These are phyloP conservation scores for Drosophila birchii DNA, from an alignment of 2,888 invertebrate genomes.

Conservation along the genomic window DNA sequence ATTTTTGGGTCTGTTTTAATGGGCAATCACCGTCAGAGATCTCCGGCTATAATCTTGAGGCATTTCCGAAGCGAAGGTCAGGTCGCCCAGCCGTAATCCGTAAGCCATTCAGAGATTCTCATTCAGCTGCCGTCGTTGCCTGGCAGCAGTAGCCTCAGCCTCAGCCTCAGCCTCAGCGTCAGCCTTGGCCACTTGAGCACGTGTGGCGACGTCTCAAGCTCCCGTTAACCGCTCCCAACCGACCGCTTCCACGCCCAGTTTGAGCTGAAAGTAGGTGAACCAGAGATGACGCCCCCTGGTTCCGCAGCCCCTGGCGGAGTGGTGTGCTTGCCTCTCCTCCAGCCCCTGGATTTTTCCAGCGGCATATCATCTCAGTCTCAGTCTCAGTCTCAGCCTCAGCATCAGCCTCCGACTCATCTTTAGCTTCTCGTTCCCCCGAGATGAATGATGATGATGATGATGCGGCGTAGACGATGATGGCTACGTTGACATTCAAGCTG, in stretches of 20 bases:
- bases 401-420: too few species aligned
- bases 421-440: constrained; percentile 21
- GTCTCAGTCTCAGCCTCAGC: background rate
- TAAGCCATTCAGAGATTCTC: constrained; percentile 7
- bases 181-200: constrained; percentile 69
- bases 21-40: constrained; percentile 1
- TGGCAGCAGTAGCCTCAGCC: constrained; percentile 5
- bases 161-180: constrained; percentile 13
- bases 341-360: constrained; percentile 25
- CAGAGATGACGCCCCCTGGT: constrained; percentile 47
- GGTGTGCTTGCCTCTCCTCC: background rate
- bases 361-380: constrained; percentile 33
- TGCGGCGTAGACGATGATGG: constrained; percentile 17
- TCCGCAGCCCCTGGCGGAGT: constrained; percentile 1
- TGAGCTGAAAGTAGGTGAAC: constrained; percentile 66
- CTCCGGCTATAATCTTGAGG: constrained; percentile 9
- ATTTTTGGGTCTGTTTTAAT: background rate
- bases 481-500: constrained; percentile 70
- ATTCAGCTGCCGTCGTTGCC: constrained; percentile 3
- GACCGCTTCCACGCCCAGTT: constrained; percentile 38
- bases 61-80: constrained; percentile 11
- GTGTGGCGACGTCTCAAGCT: constrained; percentile 72
- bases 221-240: constrained; percentile 24
- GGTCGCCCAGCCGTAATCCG: constrained; percentile 14
- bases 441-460: constrained; percentile 19